phyloP scores from a whole-genome alignment of 2,888 invertebrate genomes.

The Aphodius granarius region DNA sequence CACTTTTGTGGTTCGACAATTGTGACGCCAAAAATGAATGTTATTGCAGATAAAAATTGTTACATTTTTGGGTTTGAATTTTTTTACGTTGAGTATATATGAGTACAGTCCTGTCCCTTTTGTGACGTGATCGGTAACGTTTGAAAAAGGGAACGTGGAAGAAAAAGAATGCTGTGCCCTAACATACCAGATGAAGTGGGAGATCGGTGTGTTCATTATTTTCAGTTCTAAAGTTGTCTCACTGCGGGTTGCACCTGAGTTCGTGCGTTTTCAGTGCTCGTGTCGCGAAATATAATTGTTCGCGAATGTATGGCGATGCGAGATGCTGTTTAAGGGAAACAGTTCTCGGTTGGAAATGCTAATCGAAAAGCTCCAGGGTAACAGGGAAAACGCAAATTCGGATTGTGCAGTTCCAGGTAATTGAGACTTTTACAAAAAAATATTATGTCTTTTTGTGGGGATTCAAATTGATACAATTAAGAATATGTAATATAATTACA shows the following conservation, averaged over 20 bases:
- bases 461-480: background rate
- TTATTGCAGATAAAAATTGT: no score
- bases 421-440: background rate
- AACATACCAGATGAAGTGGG: background rate
- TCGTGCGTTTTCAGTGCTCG: background rate
- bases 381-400: slow-evolving; percentile 64
- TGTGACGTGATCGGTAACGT: background rate
- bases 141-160: background rate
- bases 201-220: background rate
- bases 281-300: background rate
- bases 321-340: slow-evolving; percentile 85
- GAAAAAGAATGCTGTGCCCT: background rate
- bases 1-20: no score
- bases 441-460: background rate
- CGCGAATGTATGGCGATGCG: background rate
- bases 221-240: background rate
- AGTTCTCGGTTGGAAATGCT: slow-evolving; percentile 81
- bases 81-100: background rate
- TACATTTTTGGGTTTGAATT: no score
- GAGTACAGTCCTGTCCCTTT: background rate
- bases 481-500: no score
- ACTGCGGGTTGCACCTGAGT: slow-evolving; percentile 10
- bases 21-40: no score
- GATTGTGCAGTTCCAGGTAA: slow-evolving; percentile 26
- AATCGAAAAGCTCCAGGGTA: slow-evolving; percentile 85